Evolutionary conservation across 1,140 invertebrate genomes (phyloP), one percentile per base, ranked within the genome.

Genomic region (Caenorhabditis inopinata): DNA sequence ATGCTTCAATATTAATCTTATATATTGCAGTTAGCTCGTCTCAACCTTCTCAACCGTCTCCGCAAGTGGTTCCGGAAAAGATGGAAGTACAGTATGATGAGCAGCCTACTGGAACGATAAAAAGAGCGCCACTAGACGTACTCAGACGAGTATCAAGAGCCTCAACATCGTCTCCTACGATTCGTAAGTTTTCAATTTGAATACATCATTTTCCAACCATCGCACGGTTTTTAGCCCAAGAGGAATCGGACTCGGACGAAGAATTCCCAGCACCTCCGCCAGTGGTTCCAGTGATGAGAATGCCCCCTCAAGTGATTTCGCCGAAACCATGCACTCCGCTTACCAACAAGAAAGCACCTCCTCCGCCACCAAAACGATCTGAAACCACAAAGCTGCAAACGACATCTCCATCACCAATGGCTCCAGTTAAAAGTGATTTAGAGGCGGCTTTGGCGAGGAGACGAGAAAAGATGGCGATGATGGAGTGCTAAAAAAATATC

Each of bases 291-390:
- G 80, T 29, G 7, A 38, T 73, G 16, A 82, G 48, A 73, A 81
- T 47, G 74, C 75, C 74, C 49, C 42, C 74, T 21, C 58, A 51
- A 42, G 25, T 77, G 7, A 47, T 23, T 18, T 9, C 46, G 9
- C 45, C 74, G 0, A 48, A 49, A 23, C 53, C 51, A 48, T 51
- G 29, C 45, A 58, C 78, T 32, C 77, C 58, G 12, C n/a, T 62
- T 2, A 38, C 68, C 21, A 23, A 45, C 14, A 82, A 83, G 53
- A 80, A 48, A 38, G 78, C 82, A 23, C 87, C 86, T 23, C 86
- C 87, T 29, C 87, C 87, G 11, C 86, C 86, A 18, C 87, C 87
- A 46, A 88, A 86, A 74, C 48, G 86, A 35, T 81, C 87, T 0
- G 83, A 83, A 32, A 58, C 29, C 9, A 79, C 68, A 4, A 46